These are phyloP conservation scores for Ginglymostoma cirratum DNA, from an alignment of 2,113 vertebrate species.

Conservation along the genomic window DNA sequence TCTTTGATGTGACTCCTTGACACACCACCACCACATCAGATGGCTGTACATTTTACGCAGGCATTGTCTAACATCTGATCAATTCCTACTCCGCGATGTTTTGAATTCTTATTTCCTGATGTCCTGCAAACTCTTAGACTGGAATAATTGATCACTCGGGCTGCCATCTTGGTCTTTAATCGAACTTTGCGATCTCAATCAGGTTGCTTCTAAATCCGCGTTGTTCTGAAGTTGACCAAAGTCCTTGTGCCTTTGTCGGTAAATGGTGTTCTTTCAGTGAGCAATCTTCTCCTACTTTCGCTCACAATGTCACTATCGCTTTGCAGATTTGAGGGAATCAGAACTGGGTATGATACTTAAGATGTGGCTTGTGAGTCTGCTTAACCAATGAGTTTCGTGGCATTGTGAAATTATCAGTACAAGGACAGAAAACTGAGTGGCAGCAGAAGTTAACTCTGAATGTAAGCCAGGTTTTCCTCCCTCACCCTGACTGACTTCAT, in stretches of 20 bases:
- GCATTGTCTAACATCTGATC: neutral
- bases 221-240: neutral
- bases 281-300: neutral
- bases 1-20: no score
- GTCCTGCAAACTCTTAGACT: neutral
- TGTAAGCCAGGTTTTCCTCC: neutral
- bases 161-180: neutral
- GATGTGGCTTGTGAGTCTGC: no score
- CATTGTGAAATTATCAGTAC: neutral
- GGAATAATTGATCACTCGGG: neutral
- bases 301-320: neutral
- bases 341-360: neutral
- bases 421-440: neutral
- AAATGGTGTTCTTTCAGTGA: neutral
- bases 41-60: no score
- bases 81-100: neutral
- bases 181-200: neutral
- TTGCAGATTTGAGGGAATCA: neutral
- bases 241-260: neutral
- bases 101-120: neutral
- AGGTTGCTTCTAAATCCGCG: neutral
- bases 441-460: neutral
- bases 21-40: neutral
- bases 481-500: neutral
- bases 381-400: neutral